phyloP scores from a whole-genome alignment of 2,888 invertebrate species.

The Stegophylla sp. region DNA sequence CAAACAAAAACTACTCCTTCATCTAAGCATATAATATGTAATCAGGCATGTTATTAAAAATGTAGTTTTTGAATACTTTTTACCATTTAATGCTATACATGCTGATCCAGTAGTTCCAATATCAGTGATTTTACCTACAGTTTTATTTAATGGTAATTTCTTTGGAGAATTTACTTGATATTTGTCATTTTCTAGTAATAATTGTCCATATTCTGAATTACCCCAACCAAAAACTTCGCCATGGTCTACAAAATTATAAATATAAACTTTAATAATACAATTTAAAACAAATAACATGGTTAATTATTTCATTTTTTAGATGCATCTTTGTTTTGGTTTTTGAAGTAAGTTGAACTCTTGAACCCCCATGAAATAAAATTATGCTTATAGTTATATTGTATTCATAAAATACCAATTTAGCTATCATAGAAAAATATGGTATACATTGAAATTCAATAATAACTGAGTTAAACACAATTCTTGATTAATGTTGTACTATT shows the following conservation, averaged over 20 bases:
- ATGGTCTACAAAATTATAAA: conserved; percentile 69
- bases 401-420: too few relatives aligned
- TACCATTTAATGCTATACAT: conserved; percentile 83
- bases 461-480: too few relatives aligned
- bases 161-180: conserved; percentile 78
- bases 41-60: too few relatives aligned
- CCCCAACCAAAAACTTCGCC: conserved; percentile 98
- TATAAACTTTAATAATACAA: background rate
- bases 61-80: conserved; percentile 60
- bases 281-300: background rate
- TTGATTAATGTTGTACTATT: too few relatives aligned
- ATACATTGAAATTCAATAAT: too few relatives aligned
- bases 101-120: conserved; percentile 86
- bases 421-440: too few relatives aligned
- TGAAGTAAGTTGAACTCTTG: too few relatives aligned
- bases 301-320: too few relatives aligned
- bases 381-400: too few relatives aligned
- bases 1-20: conserved; percentile 86
- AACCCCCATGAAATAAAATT: too few relatives aligned
- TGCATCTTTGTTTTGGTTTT: too few relatives aligned
- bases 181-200: conserved; percentile 68
- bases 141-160: conserved; percentile 31
- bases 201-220: conserved; percentile 90
- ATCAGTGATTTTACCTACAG: conserved; percentile 77
- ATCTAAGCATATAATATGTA: conserved; percentile 68